These are phyloP conservation scores for Peromyscus aztecus DNA, from an alignment of 2,797 vertebrate species.

Conservation along the genomic window DNA sequence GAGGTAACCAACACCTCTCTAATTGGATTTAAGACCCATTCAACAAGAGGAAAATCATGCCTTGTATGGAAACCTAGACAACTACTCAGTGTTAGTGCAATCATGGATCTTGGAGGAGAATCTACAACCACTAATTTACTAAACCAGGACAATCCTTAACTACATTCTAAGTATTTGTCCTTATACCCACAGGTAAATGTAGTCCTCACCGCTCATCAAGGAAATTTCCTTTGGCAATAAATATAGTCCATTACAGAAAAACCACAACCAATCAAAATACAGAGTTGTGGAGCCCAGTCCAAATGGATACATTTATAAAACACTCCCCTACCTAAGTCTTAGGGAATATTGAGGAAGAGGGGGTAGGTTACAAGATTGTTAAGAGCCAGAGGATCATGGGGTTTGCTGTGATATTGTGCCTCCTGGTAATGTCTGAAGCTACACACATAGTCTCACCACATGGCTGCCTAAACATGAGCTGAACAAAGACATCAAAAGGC, in stretches of 20 bases:
- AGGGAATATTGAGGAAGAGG: not conserved
- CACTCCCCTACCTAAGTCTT: not conserved
- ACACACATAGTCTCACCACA: not conserved
- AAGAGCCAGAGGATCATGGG: not conserved
- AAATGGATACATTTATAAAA: not conserved
- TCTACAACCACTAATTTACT: not conserved
- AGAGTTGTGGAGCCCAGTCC: not conserved
- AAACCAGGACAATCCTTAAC: not conserved
- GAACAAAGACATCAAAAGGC: not conserved
- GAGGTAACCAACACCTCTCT: not conserved
- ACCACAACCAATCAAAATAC: not conserved
- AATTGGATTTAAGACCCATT: not conserved
- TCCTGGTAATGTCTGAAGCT: not conserved
- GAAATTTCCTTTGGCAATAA: not conserved
- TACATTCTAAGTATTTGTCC: not conserved
- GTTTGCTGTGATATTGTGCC: not conserved
- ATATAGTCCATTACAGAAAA: not conserved
- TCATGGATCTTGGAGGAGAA: not conserved
- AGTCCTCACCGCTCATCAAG: too few relatives aligned
- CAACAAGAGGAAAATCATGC: not conserved
- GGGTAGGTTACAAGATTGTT: not conserved
- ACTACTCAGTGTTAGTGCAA: not conserved
- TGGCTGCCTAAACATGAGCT: too few relatives aligned
- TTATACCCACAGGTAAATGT: not conserved
- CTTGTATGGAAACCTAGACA: too few relatives aligned